These are phyloP conservation scores for Cerastoderma edule DNA, from an alignment of 2,888 invertebrate species.

Conservation along the genomic window DNA sequence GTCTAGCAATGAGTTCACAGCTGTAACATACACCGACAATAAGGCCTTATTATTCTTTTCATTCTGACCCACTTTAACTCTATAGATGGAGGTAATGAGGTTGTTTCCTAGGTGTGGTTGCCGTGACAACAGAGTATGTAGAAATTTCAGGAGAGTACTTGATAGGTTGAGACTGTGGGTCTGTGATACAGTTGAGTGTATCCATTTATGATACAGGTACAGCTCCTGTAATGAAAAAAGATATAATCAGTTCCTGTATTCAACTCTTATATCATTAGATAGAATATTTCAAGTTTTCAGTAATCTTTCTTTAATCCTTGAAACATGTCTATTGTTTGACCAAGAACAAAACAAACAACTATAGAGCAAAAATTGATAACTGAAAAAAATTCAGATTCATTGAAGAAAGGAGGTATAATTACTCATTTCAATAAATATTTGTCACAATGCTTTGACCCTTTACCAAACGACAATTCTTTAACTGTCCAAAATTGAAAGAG, in stretches of 20 bases:
- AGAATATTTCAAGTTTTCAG: no score
- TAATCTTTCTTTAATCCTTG: not conserved
- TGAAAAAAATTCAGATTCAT: no score
- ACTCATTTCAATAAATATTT: no score
- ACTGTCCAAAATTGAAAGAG: no score
- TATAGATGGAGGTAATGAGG: conserved; percentile 57
- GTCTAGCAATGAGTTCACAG: conserved; percentile 69
- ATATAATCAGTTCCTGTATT: not conserved
- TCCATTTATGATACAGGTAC: conserved; percentile 68
- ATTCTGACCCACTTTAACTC: conserved; percentile 33
- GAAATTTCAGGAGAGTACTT: conserved; percentile 57
- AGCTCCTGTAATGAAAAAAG: conserved; percentile 72
- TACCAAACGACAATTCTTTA: no score
- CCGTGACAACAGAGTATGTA: conserved; percentile 59
- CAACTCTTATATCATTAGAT: no score
- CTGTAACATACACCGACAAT: conserved; percentile 68
- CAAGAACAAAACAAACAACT: not conserved
- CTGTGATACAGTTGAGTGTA: conserved; percentile 30
- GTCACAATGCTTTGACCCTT: no score
- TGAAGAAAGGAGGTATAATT: no score
- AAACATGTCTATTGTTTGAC: not conserved
- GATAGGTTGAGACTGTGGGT: conserved; percentile 49
- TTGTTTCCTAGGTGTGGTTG: conserved; percentile 69
- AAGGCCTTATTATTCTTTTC: conserved; percentile 68
- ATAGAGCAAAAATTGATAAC: no score